A percentile compares a stretch with the other conserved stretches of the same genome.
These are phyloP conservation scores for Trachelus iudaicus DNA, from an alignment of 2,888 invertebrate genomes.

Conservation along the genomic window DNA sequence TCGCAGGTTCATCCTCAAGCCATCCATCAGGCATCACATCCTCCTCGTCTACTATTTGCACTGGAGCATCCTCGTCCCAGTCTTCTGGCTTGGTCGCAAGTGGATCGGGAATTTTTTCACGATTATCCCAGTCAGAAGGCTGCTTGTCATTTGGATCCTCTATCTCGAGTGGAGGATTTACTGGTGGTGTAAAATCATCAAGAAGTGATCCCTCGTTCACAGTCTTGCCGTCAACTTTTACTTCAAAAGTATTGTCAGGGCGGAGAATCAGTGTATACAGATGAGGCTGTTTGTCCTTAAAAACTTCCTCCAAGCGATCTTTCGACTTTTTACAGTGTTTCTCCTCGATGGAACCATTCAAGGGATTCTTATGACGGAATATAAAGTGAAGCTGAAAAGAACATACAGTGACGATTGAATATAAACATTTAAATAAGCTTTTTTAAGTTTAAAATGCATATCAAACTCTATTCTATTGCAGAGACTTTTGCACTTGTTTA, in stretches of 20 bases:
- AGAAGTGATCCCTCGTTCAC: constrained; percentile 88
- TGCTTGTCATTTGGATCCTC: constrained; percentile 88
- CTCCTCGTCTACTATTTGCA: constrained; percentile 86
- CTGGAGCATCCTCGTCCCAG: constrained; percentile 96
- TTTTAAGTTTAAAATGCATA: constrained; percentile 2
- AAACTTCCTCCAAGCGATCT: constrained; percentile 84
- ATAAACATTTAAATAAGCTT: background rate
- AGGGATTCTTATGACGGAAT: constrained; percentile 94
- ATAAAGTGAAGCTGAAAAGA: constrained; percentile 78
- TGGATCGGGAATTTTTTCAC: constrained; percentile 91
- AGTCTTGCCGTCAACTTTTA: constrained; percentile 85
- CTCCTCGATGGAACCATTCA: constrained; percentile 89
- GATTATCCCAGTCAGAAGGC: constrained; percentile 97
- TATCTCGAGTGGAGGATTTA: constrained; percentile 95
- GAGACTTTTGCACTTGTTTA: constrained; percentile 41
- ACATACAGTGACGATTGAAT: background rate
- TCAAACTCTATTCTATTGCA: background rate
- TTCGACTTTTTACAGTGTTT: constrained; percentile 96
- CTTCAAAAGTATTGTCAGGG: constrained; percentile 83
- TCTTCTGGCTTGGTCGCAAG: constrained; percentile 91
- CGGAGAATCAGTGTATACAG: constrained; percentile 82
- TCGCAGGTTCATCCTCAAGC: constrained; percentile 91
- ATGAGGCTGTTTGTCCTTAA: constrained; percentile 94
- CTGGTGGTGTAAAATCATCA: constrained; percentile 91
- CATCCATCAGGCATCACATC: constrained; percentile 90